phyloP scores from a whole-genome alignment of 2,113 vertebrate species.

The Ptilorrhoa leucosticta region DNA sequence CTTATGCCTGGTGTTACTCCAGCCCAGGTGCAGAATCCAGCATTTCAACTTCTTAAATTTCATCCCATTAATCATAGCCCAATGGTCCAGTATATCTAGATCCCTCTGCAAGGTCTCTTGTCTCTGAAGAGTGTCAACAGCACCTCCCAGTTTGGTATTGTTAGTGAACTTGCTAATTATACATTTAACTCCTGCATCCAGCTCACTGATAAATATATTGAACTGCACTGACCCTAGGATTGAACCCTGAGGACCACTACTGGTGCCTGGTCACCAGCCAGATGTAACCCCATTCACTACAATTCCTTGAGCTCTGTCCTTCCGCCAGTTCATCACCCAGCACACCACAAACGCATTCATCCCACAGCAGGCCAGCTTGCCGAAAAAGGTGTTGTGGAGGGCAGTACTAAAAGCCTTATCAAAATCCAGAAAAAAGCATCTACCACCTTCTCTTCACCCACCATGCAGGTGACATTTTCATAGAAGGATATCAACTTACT shows the following conservation, averaged over 20 bases:
- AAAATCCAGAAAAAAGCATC: background rate
- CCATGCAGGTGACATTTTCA: background rate
- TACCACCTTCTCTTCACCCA: background rate
- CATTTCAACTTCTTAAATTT: background rate
- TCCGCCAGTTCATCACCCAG: background rate
- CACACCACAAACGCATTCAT: background rate
- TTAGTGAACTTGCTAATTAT: background rate
- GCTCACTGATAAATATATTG: background rate
- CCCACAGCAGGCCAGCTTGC: background rate
- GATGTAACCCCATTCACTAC: background rate
- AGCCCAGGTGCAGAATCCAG: background rate
- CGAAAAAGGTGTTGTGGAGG: background rate
- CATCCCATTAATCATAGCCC: background rate
- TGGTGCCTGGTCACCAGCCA: background rate
- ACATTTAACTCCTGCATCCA: background rate
- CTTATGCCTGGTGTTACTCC: background rate
- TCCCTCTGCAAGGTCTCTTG: background rate
- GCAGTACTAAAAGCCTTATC: background rate
- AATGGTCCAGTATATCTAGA: background rate
- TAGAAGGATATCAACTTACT: background rate
- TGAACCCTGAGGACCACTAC: background rate
- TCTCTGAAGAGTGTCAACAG: background rate
- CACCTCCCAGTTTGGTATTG: background rate
- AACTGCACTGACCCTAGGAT: background rate
- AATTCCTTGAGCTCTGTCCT: background rate